Conservation (phyloP, 30 jellyfish, hydroid and myxozoan species). For the Cassiopea xamachana region DNA sequence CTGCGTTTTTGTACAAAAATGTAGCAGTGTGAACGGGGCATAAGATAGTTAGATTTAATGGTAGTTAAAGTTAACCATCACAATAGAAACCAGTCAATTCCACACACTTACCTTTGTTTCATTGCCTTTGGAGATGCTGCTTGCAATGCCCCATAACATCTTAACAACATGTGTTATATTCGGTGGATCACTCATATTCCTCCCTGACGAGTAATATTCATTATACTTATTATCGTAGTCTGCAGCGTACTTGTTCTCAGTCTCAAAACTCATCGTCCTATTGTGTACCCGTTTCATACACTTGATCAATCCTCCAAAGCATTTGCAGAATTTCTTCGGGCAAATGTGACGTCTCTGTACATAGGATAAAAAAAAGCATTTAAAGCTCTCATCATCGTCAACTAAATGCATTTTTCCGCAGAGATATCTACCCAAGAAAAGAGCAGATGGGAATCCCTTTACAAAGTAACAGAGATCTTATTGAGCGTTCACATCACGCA, state of each 20-base stretch:
- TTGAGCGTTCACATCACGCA: too few species aligned
- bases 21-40: too few species aligned
- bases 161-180: slow-evolving; percentile 6
- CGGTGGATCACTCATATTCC: neutral
- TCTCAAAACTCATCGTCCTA: slow-evolving; percentile 21
- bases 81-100: too few species aligned
- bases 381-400: neutral
- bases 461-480: too few species aligned
- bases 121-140: slow-evolving; percentile 40
- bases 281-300: slow-evolving; percentile 37
- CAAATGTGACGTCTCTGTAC: slow-evolving; percentile 43
- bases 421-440: too few species aligned
- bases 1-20: too few species aligned
- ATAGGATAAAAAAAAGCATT: neutral
- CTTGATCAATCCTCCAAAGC: slow-evolving; percentile 15
- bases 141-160: neutral
- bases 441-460: too few species aligned
- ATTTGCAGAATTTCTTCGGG: slow-evolving; percentile 45
- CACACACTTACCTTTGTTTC: slow-evolving; percentile 45
- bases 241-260: neutral
- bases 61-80: too few species aligned
- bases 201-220: neutral
- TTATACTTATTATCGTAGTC: neutral
- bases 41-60: too few species aligned
- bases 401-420: too few species aligned